Percentiles rank a stretch among this genome's conserved stretches.
Conservation (phyloP, 1,140 invertebrate genomes). For the Magallana ariakensis region DNA sequence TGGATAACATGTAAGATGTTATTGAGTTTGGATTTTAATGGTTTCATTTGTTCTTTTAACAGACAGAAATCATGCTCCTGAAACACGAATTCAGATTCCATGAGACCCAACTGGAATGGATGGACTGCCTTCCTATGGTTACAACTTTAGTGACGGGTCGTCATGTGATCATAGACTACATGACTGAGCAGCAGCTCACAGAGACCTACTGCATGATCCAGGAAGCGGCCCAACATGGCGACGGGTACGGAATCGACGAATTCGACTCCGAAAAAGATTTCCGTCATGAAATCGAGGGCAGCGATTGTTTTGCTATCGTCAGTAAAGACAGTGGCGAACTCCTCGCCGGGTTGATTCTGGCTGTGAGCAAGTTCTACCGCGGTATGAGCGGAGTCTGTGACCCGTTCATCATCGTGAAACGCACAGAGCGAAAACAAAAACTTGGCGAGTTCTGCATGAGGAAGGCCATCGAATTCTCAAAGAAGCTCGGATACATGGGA, state of each 20-base stretch:
- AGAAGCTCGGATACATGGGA: conserved; percentile 60
- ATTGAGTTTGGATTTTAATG: background rate
- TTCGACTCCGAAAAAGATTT: conserved; percentile 66
- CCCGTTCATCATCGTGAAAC: conserved; percentile 65
- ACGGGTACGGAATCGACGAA: conserved; percentile 69
- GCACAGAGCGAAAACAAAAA: conserved; percentile 58
- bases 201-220: conserved; percentile 68
- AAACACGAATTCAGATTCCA: conserved; percentile 23
- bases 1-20: too few species aligned
- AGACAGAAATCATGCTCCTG: conserved; percentile 14
- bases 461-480: conserved; percentile 60
- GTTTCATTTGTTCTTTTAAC: background rate
- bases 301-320: conserved; percentile 66
- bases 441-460: conserved; percentile 63
- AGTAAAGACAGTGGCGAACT: conserved; percentile 61
- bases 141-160: conserved; percentile 51
- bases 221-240: conserved; percentile 59
- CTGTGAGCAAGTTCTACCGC: conserved; percentile 68
- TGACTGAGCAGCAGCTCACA: conserved; percentile 64
- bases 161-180: conserved; percentile 62
- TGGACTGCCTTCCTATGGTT: conserved; percentile 46
- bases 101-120: conserved; percentile 3
- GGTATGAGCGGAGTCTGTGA: conserved; percentile 63
- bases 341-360: conserved; percentile 66
- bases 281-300: conserved; percentile 61